Evolutionary conservation across 2,888 invertebrate genomes (phyloP), one percentile per base, ranked within the genome.

Genomic region (Amphiduros pacificus): DNA sequence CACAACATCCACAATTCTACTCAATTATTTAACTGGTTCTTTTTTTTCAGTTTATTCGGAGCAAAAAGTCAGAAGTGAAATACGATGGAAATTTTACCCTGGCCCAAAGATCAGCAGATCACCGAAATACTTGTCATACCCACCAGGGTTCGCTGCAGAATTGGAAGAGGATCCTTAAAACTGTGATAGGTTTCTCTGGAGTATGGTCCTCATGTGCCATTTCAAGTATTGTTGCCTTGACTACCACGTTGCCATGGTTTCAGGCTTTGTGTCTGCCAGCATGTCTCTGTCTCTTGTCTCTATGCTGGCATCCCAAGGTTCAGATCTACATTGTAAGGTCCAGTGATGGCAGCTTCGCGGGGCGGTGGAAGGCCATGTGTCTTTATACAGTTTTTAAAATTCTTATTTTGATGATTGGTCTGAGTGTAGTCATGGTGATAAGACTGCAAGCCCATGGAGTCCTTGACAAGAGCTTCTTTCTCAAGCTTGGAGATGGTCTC

Each of bases 371-470:
- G 28, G 64, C 69, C 1, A 65, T 70, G 3, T 56, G 69, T 36
- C 32, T 68, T 17, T 73, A 71, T 62, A 60, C 68, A n/a, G 26
- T 62, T 1, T 52, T 70, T 22, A 71, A 68, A 55, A 50, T 69
- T 2, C 17, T 65, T 4, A 54, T 69, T 20, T 29, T 69, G 27
- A 50, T 66, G 0, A 36, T 66, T 17, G 65, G 68, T 4, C 28
- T 72, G 4, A 60, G 55, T 51, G 36, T 68, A 2, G 64, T 70
- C 6, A 61, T 72, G 64, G 59, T 65, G 26, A 68, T 68, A 50
- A 63, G 68, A 26, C 55, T 69, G 11, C 59, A 63, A 17, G 65
- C 65, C 31, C 55, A 55, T 56, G 55, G 56, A 5, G 63, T 73
- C 60, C 59, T 71, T 2, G 58, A 63, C n/a, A 40, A 55, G 17